These are phyloP conservation scores for Cistogaster globosa DNA, from an alignment of 2,888 invertebrate species.

Conservation along the genomic window DNA sequence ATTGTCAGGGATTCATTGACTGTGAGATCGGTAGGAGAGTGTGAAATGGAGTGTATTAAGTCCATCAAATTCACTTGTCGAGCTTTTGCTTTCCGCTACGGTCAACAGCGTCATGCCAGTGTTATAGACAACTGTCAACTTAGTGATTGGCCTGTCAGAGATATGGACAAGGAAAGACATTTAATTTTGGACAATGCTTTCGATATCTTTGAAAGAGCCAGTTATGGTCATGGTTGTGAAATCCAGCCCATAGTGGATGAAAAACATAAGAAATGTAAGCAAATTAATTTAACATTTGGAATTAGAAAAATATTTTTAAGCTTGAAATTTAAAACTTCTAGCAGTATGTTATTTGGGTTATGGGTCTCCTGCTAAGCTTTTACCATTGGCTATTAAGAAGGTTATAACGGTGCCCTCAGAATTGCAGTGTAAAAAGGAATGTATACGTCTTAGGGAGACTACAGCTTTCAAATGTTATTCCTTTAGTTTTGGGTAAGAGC, in stretches of 20 bases:
- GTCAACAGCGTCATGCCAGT: constrained; percentile 86
- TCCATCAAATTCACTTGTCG: constrained; percentile 90
- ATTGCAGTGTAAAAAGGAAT: constrained; percentile 88
- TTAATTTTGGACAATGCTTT: constrained; percentile 86
- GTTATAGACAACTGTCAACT: constrained; percentile 90
- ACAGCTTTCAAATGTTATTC: constrained; percentile 89
- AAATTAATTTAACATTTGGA: neutral
- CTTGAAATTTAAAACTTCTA: constrained; percentile 72
- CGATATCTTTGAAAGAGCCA: constrained; percentile 91
- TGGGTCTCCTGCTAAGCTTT: constrained; percentile 89
- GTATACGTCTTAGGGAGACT: constrained; percentile 84
- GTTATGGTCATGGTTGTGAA: constrained; percentile 92
- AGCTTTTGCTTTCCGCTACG: constrained; percentile 90
- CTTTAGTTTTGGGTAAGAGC: constrained; percentile 87
- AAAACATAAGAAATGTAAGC: constrained; percentile 83
- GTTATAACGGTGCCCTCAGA: constrained; percentile 87
- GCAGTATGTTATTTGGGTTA: constrained; percentile 91
- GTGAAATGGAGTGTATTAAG: constrained; percentile 91
- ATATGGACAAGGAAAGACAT: constrained; percentile 86
- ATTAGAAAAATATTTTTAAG: neutral
- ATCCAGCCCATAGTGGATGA: constrained; percentile 85
- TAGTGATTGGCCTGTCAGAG: constrained; percentile 88
- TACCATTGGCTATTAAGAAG: constrained; percentile 87
- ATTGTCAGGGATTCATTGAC: constrained; percentile 87
- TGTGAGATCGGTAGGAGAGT: constrained; percentile 89